Evolutionary conservation across 2,888 invertebrate genomes (phyloP), one percentile per base, ranked within the genome.

Genomic region (Chaetogeoica ovagalla): DNA sequence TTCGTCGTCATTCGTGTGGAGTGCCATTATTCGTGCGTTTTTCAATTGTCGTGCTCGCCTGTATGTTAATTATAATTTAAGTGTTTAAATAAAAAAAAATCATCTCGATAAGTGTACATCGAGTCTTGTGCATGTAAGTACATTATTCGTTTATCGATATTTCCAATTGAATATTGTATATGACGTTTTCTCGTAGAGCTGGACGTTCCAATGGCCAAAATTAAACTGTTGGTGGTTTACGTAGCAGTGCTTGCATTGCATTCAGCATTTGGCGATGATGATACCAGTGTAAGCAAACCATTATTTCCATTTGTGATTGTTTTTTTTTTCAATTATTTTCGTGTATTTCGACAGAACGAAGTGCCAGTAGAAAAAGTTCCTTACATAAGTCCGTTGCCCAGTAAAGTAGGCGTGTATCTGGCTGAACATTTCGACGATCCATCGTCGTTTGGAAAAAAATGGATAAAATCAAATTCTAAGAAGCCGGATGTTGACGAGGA

Each of bases 401-500:
- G 60, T 57, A 57, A 74, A 48, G 72, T 37, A 73, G 75, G 71
- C 66, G 82, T 91, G 48, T 92, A 93, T 86, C 89, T 97, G 82
- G 90, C 92, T 0, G 97, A 97, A 84, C 91, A 94, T 86, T 97
- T 97, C 87, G 96, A 97, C 86, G 90, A 94, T 85, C 86, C 88
- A 60, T 89, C 89, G 15, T 88, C 88, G 21, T 94, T 95, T 84
- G 90, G 91, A 71, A 91, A 91, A 84, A 90, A 89, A 72, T 98
- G 98, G 98, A 88, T 94, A 0, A 89, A 91, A 83, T 98, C 98
- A 0, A 90, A 94, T 85, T 95, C 98, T 1, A 96, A 95, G 86
- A 98, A 98, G 86, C 95, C 96, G 43, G 89, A 87, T 71, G 88
- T 89, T 37, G 95, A 96, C 84, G 96, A 96, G 82, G 92, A 93